A percentile compares a stretch with the other conserved stretches of the same genome.
These are phyloP conservation scores for Orthosia cruda DNA, from an alignment of 2,888 invertebrate genomes.

Conservation along the genomic window DNA sequence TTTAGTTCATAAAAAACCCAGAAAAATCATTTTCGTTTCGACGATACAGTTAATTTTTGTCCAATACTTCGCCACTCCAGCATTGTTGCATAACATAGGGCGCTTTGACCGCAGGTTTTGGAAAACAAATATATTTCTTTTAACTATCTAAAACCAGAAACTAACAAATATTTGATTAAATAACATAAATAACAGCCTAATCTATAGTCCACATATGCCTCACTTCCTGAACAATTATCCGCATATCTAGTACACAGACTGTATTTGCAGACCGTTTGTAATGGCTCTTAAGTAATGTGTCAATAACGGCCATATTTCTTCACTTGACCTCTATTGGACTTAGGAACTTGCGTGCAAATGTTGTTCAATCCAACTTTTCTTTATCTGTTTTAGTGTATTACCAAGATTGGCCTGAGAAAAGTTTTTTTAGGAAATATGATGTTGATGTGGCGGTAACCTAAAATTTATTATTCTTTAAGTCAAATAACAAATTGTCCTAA, in stretches of 20 bases:
- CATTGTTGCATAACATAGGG: too few relatives aligned
- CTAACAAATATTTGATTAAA: neutral
- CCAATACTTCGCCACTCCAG: too few relatives aligned
- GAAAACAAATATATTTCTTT: too few relatives aligned
- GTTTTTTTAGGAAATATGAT: too few relatives aligned
- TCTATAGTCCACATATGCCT: conserved; percentile 7
- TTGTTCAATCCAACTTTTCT: neutral
- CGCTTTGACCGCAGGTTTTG: too few relatives aligned
- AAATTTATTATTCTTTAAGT: too few relatives aligned
- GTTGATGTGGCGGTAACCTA: too few relatives aligned
- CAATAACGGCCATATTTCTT: conserved; percentile 29
- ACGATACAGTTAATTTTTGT: too few relatives aligned
- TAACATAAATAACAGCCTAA: neutral
- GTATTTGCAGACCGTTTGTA: conserved; percentile 26
- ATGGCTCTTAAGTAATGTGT: conserved; percentile 20
- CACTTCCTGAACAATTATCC: conserved; percentile 37
- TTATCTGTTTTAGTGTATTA: conserved; percentile 1
- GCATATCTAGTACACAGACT: conserved; percentile 13
- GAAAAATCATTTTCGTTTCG: too few relatives aligned
- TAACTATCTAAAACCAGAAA: neutral
- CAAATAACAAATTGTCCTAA: too few relatives aligned
- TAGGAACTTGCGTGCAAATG: neutral
- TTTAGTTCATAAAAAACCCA: too few relatives aligned
- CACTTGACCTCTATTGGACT: conserved; percentile 17
- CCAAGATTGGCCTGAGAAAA: conserved; percentile 17